phyloP scores from a whole-genome alignment of 2,797 vertebrate species.

The Neostethus bicornis region DNA sequence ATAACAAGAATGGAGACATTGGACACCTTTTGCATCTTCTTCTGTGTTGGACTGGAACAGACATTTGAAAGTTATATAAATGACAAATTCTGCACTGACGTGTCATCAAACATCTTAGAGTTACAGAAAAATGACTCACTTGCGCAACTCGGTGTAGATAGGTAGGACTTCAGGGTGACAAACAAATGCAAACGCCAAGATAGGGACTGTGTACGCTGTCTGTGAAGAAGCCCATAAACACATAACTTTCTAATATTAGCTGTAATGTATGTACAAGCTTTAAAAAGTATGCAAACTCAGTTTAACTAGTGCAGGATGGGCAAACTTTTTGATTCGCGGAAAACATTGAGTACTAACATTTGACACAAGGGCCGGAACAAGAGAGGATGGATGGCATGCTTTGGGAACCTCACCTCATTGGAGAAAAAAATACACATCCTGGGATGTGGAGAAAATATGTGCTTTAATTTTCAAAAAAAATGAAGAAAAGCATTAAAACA shows the following conservation, averaged over 20 bases:
- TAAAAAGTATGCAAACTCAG: constrained; percentile 1
- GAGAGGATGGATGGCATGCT: too few relatives aligned
- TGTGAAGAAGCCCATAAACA: constrained; percentile 58
- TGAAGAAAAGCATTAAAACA: too few relatives aligned
- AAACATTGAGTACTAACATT: too few relatives aligned
- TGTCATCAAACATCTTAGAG: constrained; percentile 12
- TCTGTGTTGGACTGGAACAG: constrained; percentile 86
- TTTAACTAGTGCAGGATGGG: not conserved
- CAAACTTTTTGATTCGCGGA: too few relatives aligned
- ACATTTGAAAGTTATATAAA: constrained; percentile 30
- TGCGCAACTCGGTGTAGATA: constrained; percentile 96
- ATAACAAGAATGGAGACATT: constrained; percentile 96
- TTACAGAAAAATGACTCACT: constrained; percentile 81
- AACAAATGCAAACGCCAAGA: constrained; percentile 98
- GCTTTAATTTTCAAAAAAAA: too few relatives aligned
- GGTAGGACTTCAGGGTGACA: constrained; percentile 89
- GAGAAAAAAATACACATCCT: too few relatives aligned
- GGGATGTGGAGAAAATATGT: too few relatives aligned
- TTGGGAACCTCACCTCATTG: too few relatives aligned
- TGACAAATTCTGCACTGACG: constrained; percentile 25
- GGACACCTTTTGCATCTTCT: constrained; percentile 94
- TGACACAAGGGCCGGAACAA: too few relatives aligned
- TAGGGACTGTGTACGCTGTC: constrained; percentile 97
- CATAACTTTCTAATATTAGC: constrained; percentile 15
- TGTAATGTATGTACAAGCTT: not conserved